Conservation (phyloP, 2,797 vertebrate species). For the Simalia tracyae region DNA sequence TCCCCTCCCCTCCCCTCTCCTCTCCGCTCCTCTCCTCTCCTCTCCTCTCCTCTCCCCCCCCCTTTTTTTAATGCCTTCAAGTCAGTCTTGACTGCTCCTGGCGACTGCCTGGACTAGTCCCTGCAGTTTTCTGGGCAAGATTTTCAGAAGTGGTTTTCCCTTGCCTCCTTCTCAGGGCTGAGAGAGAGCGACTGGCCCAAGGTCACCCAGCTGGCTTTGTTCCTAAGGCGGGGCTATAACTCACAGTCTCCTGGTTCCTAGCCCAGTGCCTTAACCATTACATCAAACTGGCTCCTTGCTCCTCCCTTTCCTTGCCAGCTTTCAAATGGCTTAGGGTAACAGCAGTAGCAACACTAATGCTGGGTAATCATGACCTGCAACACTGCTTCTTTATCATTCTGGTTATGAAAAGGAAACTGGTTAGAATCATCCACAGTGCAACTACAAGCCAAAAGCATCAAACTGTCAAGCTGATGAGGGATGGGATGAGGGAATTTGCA, state of each 20-base stretch:
- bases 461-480: background rate
- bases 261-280: background rate
- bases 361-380: background rate
- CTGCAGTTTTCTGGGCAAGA: background rate
- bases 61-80: background rate
- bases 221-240: background rate
- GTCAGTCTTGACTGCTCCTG: background rate
- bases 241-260: background rate
- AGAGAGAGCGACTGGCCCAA: background rate
- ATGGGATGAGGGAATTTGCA: too few relatives aligned
- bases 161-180: background rate
- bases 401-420: too few relatives aligned
- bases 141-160: background rate
- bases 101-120: background rate
- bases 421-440: background rate
- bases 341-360: background rate
- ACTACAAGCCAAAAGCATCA: background rate
- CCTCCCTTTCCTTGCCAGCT: background rate
- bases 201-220: background rate
- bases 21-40: too few relatives aligned
- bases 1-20: too few relatives aligned
- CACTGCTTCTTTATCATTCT: background rate
- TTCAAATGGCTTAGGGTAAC: background rate
- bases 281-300: background rate
- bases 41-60: too few relatives aligned